Conservation (phyloP, 1,140 invertebrate genomes). For the Dreissena rostriformis region DNA sequence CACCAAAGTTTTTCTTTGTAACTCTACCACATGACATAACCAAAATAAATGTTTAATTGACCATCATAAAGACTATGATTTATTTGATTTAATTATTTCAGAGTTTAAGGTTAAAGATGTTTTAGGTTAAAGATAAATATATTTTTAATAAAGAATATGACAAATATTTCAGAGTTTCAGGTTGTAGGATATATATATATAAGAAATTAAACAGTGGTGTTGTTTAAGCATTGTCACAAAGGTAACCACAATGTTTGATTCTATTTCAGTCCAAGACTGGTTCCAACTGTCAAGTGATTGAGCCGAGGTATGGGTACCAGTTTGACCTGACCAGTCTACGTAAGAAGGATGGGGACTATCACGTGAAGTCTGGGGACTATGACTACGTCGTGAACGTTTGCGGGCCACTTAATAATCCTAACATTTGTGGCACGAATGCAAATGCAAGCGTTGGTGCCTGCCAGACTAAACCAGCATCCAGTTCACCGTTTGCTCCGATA, state of each 20-base stretch:
- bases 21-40: background rate
- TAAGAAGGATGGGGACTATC: constrained; percentile 64
- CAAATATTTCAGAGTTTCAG: background rate
- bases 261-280: constrained; percentile 59
- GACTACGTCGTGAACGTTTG: constrained; percentile 72
- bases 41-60: background rate
- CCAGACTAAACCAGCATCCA: constrained; percentile 63
- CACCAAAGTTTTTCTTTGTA: background rate
- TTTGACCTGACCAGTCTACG: constrained; percentile 76
- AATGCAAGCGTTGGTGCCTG: constrained; percentile 65
- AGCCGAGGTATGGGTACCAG: constrained; percentile 72
- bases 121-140: too few species aligned
- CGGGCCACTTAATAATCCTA: constrained; percentile 55
- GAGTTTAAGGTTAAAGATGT: too few species aligned
- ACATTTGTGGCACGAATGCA: constrained; percentile 29
- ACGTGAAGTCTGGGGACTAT: constrained; percentile 60
- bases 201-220: background rate
- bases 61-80: background rate
- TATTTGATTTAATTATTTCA: too few species aligned
- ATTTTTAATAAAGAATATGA: background rate
- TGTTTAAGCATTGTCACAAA: background rate
- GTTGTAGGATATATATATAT: background rate
- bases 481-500: too few species aligned
- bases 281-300: constrained; percentile 73
- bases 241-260: background rate